Percentiles rank a stretch among this genome's conserved stretches.
phyloP scores from a whole-genome alignment of 1,140 invertebrate genomes.

The Galendromus occidentalis region DNA sequence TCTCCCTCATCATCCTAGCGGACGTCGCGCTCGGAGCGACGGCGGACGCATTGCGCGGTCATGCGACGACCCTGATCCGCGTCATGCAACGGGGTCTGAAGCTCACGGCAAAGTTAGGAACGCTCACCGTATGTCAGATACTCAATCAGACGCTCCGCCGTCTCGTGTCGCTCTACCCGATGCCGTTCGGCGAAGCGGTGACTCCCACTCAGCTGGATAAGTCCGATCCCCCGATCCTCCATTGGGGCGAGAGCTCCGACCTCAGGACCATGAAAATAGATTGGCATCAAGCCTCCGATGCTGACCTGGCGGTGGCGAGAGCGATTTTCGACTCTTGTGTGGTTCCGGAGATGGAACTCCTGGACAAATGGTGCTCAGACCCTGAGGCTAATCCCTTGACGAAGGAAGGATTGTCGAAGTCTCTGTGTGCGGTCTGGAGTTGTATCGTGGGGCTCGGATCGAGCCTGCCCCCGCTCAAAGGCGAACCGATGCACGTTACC shows the following conservation, averaged over 20 bases:
- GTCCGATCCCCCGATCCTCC: constrained; percentile 24
- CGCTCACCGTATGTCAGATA: constrained; percentile 33
- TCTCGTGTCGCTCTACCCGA: constrained; percentile 38
- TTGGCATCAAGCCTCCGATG: constrained; percentile 51
- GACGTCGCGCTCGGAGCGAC: constrained; percentile 42
- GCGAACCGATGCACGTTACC: not conserved
- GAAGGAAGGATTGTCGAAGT: constrained; percentile 20
- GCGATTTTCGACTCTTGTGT: constrained; percentile 40
- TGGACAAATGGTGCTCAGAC: constrained; percentile 32
- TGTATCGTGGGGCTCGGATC: not conserved
- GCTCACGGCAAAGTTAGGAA: constrained; percentile 40
- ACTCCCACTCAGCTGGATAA: constrained; percentile 40
- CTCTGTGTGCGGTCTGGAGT: constrained; percentile 12
- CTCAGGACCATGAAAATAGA: constrained; percentile 42
- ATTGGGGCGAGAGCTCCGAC: constrained; percentile 55
- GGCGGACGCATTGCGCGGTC: constrained; percentile 33
- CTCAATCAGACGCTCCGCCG: constrained; percentile 35
- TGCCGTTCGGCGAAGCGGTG: constrained; percentile 41
- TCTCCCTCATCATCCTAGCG: constrained; percentile 51
- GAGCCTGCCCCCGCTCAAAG: not conserved
- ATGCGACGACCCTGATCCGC: constrained; percentile 37
- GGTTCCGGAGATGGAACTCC: constrained; percentile 31
- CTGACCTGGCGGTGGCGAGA: constrained; percentile 44
- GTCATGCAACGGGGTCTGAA: constrained; percentile 41
- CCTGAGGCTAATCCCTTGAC: constrained; percentile 20